Conservation (phyloP, 2,113 vertebrate species). For the Hyla sarda region DNA sequence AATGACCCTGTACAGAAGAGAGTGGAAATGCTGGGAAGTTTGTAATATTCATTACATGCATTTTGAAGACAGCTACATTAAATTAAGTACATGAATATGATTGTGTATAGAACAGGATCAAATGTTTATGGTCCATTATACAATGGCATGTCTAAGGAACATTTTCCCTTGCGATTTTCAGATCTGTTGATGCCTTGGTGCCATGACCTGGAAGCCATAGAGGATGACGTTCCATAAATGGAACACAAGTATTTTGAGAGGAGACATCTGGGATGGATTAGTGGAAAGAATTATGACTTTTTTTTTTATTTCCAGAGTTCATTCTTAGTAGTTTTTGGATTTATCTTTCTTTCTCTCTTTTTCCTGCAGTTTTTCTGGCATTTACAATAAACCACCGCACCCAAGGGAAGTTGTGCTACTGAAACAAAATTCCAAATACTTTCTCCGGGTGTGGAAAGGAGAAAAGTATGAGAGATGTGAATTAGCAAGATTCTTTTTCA, state of each 20-base stretch:
- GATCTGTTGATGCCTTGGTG: conserved; percentile 54
- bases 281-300: conserved; percentile 53
- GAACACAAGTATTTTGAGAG: conserved; percentile 56
- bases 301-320: conserved; percentile 52
- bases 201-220: conserved; percentile 57
- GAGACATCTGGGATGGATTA: conserved; percentile 60
- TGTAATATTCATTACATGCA: neutral
- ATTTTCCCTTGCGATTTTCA: conserved; percentile 37
- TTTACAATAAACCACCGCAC: conserved; percentile 54
- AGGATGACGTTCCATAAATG: conserved; percentile 56
- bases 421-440: conserved; percentile 60
- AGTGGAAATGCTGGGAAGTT: neutral
- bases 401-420: conserved; percentile 60
- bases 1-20: neutral
- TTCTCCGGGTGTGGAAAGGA: conserved; percentile 56
- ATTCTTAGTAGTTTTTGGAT: conserved; percentile 56
- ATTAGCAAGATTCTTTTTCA: conserved; percentile 51
- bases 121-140: conserved; percentile 48
- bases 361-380: conserved; percentile 52
- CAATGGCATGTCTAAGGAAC: conserved; percentile 22
- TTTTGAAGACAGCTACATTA: neutral
- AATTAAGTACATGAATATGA: conserved; percentile 3
- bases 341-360: conserved; percentile 31
- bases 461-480: conserved; percentile 47
- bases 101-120: conserved; percentile 17